Percentiles rank a stretch among this genome's conserved stretches.
Conservation (phyloP, 92 coral and sea anemone genomes). For the Zoanthus solanderi region DNA sequence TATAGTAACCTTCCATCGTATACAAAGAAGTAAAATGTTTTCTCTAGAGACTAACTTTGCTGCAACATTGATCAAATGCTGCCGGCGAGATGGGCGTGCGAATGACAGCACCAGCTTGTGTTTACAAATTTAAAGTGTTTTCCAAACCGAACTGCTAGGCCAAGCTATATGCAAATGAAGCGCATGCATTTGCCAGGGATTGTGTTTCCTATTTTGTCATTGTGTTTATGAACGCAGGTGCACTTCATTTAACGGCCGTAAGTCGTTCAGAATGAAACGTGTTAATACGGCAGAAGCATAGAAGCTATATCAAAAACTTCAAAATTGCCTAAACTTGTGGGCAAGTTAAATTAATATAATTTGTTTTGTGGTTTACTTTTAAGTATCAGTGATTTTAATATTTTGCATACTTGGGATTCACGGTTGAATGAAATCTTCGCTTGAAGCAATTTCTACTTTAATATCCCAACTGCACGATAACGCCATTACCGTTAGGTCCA, state of each 20-base stretch:
- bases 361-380: neutral
- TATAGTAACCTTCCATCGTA: conserved; percentile 49
- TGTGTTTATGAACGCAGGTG: conserved; percentile 37
- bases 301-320: neutral
- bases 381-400: neutral
- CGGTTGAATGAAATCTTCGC: conserved; percentile 13
- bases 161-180: conserved; percentile 43
- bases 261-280: conserved; percentile 13
- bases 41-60: neutral
- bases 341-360: neutral
- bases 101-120: conserved; percentile 14
- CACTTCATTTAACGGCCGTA: conserved; percentile 1
- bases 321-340: neutral
- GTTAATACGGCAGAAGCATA: neutral
- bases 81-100: conserved; percentile 7
- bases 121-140: conserved; percentile 30
- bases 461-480: conserved; percentile 17
- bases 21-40: neutral
- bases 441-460: neutral
- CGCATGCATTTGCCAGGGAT: neutral
- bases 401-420: neutral
- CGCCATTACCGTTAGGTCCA: neutral
- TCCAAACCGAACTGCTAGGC: neutral
- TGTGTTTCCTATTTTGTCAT: conserved; percentile 28
- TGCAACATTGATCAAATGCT: neutral